Evolutionary conservation across 2,888 invertebrate genomes (phyloP).

Genomic region (Zeuzera pyrina): DNA sequence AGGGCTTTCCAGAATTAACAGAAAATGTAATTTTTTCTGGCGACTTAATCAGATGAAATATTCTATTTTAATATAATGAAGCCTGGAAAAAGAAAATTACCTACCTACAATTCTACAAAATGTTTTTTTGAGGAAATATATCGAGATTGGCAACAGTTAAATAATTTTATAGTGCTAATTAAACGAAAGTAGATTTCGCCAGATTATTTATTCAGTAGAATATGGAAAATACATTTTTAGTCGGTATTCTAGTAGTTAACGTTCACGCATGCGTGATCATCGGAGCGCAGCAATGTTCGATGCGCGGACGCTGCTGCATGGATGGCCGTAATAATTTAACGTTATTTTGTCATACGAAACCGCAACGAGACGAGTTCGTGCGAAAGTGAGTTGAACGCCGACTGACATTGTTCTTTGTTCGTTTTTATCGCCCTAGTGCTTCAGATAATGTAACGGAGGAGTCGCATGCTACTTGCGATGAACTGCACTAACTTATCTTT

Average conservation of each 20-base stretch:
- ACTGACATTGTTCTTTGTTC: slow-evolving; percentile 70
- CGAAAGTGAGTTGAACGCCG: slow-evolving; percentile 62
- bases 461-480: slow-evolving; percentile 26
- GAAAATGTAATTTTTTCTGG: too few relatives aligned
- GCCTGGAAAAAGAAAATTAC: neutral
- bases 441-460: slow-evolving; percentile 53
- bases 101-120: neutral
- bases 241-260: slow-evolving; percentile 35
- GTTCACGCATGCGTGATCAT: slow-evolving; percentile 42
- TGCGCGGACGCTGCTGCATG: slow-evolving; percentile 33
- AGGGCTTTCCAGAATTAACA: too few relatives aligned
- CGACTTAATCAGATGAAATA: too few relatives aligned
- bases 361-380: slow-evolving; percentile 46
- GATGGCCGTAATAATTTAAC: slow-evolving; percentile 41
- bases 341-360: slow-evolving; percentile 59
- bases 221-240: slow-evolving; percentile 50
- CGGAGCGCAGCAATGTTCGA: slow-evolving; percentile 35
- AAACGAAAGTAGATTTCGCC: slow-evolving; percentile 43
- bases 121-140: too few relatives aligned
- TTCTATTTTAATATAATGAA: too few relatives aligned
- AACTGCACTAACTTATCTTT: slow-evolving; percentile 53
- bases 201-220: slow-evolving; percentile 42
- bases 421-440: slow-evolving; percentile 66
- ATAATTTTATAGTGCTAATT: neutral
- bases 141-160: neutral